These are phyloP conservation scores for Zaprionus ghesquierei DNA, from an alignment of 1,140 invertebrate species.

Conservation along the genomic window DNA sequence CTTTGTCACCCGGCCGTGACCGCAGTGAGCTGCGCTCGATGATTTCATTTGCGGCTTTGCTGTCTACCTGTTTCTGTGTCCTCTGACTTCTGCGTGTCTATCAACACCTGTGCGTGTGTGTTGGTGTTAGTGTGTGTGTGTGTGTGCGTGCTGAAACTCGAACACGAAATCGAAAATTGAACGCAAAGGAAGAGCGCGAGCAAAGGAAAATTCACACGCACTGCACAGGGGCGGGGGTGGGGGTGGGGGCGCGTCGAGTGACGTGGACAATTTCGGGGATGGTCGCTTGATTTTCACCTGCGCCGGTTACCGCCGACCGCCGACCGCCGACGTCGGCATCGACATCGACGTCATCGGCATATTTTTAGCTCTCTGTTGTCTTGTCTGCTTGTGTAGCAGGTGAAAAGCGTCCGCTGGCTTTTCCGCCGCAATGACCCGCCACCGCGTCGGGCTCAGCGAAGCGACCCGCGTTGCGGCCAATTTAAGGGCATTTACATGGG, in stretches of 20 bases:
- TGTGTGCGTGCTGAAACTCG: slow-evolving; percentile 33
- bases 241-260: background rate
- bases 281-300: slow-evolving; percentile 58
- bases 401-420: slow-evolving; percentile 51
- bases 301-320: slow-evolving; percentile 65
- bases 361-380: slow-evolving; percentile 29
- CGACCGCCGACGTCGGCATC: too few relatives aligned
- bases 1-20: slow-evolving; percentile 67
- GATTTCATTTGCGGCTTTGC: slow-evolving; percentile 65
- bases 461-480: slow-evolving; percentile 47
- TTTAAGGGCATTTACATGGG: slow-evolving; percentile 53
- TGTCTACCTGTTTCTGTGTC: slow-evolving; percentile 10
- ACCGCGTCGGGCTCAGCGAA: background rate
- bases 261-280: background rate
- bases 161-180: slow-evolving; percentile 45
- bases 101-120: slow-evolving; percentile 26
- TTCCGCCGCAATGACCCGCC: slow-evolving; percentile 15
- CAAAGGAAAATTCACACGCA: slow-evolving; percentile 66
- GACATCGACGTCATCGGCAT: slow-evolving; percentile 62
- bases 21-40: slow-evolving; percentile 54
- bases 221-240: background rate
- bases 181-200: slow-evolving; percentile 27
- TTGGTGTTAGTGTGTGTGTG: slow-evolving; percentile 6
- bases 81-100: slow-evolving; percentile 24
- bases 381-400: slow-evolving; percentile 44